phyloP scores from a whole-genome alignment of 2,888 invertebrate genomes.

The Hemithea aestivaria region DNA sequence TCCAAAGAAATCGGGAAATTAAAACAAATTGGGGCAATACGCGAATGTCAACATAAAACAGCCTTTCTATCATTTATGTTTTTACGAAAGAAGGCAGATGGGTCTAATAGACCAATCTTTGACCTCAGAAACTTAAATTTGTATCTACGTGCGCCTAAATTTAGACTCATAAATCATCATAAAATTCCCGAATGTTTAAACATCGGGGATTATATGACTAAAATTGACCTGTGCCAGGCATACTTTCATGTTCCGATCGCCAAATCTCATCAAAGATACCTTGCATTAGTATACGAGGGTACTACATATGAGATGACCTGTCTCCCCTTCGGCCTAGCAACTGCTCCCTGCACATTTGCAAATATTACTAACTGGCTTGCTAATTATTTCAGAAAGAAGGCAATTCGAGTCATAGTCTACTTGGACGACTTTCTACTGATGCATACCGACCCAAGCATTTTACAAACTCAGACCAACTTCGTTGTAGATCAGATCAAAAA shows the following conservation, averaged over 20 bases:
- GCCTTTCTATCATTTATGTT: constrained; percentile 21
- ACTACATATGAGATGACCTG: constrained; percentile 15
- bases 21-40: background rate
- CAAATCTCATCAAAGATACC: constrained; percentile 3
- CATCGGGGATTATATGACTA: constrained; percentile 13
- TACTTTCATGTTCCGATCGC: constrained; percentile 15
- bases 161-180: constrained; percentile 16
- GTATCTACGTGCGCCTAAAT: constrained; percentile 14
- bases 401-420: constrained; percentile 19
- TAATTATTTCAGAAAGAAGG: constrained; percentile 6
- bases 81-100: constrained; percentile 16
- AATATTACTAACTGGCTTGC: constrained; percentile 21
- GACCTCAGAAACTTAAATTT: constrained; percentile 20
- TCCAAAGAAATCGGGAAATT: background rate
- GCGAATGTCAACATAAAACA: background rate
- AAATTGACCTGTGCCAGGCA: constrained; percentile 13
- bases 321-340: constrained; percentile 21
- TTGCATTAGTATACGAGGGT: background rate
- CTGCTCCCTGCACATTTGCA: constrained; percentile 17
- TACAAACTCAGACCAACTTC: background rate
- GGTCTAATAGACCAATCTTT: constrained; percentile 14
- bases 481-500: constrained; percentile 1
- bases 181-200: constrained; percentile 14
- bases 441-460: constrained; percentile 1
- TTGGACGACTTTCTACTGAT: constrained; percentile 22